These are phyloP conservation scores for Neoniphon sammara DNA, from an alignment of 2,797 vertebrate species.

Conservation along the genomic window DNA sequence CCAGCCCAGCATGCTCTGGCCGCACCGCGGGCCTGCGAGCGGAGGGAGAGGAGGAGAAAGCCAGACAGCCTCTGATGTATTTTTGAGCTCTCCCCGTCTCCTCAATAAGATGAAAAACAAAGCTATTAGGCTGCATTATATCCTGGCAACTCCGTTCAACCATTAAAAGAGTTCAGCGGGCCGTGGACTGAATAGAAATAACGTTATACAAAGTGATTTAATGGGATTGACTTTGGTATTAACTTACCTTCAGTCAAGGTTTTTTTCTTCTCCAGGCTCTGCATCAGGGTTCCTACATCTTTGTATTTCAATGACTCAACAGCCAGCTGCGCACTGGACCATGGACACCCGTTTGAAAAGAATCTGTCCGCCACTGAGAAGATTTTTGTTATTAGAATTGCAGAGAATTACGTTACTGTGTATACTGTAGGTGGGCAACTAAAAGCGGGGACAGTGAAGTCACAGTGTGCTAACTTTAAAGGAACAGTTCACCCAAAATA, in stretches of 20 bases:
- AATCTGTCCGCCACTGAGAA: too few species aligned
- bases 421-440: too few species aligned
- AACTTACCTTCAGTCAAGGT: not conserved
- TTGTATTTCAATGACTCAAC: not conserved
- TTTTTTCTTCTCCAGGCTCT: not conserved
- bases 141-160: not conserved
- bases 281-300: not conserved
- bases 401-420: too few species aligned
- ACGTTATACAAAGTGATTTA: too few species aligned
- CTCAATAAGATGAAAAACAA: not conserved
- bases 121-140: not conserved
- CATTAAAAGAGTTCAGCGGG: not conserved
- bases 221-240: not conserved
- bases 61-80: conserved; percentile 4
- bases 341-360: too few species aligned
- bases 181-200: not conserved
- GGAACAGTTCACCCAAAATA: too few species aligned
- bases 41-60: not conserved
- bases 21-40: conserved; percentile 30
- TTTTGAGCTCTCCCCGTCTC: not conserved
- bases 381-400: too few species aligned
- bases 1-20: conserved; percentile 37
- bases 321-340: too few species aligned
- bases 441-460: too few species aligned
- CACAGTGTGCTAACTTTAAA: too few species aligned